Conservation (phyloP, 2,113 vertebrate genomes). For the Pteropus alecto region DNA sequence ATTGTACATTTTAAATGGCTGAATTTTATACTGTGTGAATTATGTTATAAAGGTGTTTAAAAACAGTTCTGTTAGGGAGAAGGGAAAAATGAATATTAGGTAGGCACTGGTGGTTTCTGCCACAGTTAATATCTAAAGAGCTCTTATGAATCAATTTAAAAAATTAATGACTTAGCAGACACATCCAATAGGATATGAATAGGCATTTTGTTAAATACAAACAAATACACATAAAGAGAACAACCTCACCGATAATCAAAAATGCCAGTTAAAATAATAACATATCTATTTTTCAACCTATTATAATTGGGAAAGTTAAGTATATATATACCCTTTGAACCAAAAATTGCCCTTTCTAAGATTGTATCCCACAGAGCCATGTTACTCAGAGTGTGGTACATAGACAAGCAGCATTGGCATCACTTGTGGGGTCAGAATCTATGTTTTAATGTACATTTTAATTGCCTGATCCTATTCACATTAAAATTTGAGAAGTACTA, state of each 20-base stretch:
- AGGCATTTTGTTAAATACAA: not conserved
- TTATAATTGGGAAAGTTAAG: not conserved
- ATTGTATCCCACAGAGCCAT: not conserved
- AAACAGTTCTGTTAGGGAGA: not conserved
- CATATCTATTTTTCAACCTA: not conserved
- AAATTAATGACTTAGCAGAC: not conserved
- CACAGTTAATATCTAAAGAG: not conserved
- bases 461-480: not conserved
- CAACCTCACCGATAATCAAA: not conserved
- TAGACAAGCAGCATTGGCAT: not conserved
- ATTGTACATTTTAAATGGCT: not conserved
- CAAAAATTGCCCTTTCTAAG: not conserved
- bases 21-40: not conserved
- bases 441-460: not conserved
- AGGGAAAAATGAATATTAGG: not conserved
- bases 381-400: not conserved
- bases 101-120: not conserved
- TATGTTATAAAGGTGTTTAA: not conserved
- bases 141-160: not conserved
- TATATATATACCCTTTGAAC: not conserved
- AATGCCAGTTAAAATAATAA: not conserved
- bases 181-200: not conserved
- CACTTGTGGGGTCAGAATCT: not conserved
- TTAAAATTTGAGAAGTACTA: not conserved
- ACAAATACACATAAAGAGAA: not conserved